These are phyloP conservation scores for Microctonus hyperodae DNA, from an alignment of 2,888 invertebrate genomes.

Conservation along the genomic window DNA sequence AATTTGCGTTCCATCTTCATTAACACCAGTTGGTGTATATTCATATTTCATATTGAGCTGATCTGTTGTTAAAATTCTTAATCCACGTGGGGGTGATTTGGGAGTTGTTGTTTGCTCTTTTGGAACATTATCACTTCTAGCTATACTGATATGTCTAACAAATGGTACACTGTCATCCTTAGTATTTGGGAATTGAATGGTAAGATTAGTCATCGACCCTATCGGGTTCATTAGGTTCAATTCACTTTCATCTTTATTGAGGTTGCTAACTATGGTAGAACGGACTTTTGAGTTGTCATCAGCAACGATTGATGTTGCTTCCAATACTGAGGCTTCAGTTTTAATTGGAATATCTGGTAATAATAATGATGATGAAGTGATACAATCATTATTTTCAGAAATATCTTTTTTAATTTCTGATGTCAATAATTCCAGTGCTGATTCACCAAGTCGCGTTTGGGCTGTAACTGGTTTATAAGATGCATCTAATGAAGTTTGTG, in stretches of 20 bases:
- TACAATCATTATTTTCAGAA: too few species aligned
- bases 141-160: slow-evolving; percentile 9
- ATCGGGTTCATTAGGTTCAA: too few species aligned
- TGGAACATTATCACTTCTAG: slow-evolving; percentile 19
- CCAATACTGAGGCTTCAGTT: not conserved
- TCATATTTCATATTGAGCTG: slow-evolving; percentile 52
- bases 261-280: not conserved
- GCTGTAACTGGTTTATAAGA: not conserved
- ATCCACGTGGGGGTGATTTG: slow-evolving; percentile 2
- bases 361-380: not conserved
- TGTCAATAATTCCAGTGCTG: not conserved
- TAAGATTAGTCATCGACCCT: slow-evolving; percentile 35
- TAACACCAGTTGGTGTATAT: not conserved
- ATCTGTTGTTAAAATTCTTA: slow-evolving; percentile 50
- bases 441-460: not conserved
- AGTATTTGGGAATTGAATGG: slow-evolving; percentile 34
- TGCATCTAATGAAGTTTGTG: not conserved
- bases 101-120: not conserved
- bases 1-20: not conserved
- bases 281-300: not conserved
- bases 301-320: not conserved
- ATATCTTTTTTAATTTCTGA: not conserved
- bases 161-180: slow-evolving; percentile 23
- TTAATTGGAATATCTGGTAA: slow-evolving; percentile 9
- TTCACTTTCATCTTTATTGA: not conserved